Conservation (phyloP, 2,888 invertebrate species). For the Diplazon laetatorius region DNA sequence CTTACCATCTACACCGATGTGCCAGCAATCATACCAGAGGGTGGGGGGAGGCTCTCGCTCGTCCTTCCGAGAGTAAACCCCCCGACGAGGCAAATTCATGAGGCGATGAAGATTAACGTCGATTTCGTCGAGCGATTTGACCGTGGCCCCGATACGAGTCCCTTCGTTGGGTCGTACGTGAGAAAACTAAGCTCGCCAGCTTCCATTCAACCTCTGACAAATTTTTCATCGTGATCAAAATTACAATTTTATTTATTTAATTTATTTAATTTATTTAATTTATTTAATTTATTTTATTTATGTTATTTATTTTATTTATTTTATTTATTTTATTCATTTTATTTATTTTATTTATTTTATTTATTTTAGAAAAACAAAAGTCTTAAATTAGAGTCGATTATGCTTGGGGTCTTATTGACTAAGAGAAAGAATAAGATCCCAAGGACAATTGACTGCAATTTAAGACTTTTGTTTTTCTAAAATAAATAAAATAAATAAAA, state of each 20-base stretch:
- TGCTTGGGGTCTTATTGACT: too few species aligned
- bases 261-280: too few species aligned
- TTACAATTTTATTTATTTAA: background rate
- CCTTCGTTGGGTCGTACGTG: conserved; percentile 46
- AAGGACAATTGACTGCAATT: too few species aligned
- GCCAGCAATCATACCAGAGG: conserved; percentile 42
- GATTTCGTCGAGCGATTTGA: conserved; percentile 47
- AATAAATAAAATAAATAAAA: too few species aligned
- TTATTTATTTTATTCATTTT: too few species aligned
- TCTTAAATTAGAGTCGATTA: too few species aligned
- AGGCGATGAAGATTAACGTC: conserved; percentile 79
- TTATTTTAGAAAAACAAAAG: too few species aligned
- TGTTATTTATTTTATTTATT: too few species aligned
- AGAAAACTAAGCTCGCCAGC: conserved; percentile 63
- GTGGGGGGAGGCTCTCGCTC: conserved; percentile 49
- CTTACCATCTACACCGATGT: conserved; percentile 31
- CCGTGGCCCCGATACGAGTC: conserved; percentile 59
- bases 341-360: too few species aligned
- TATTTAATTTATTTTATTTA: too few species aligned
- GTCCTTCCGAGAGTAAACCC: conserved; percentile 50
- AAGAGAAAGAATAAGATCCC: too few species aligned
- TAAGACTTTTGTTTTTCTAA: too few species aligned
- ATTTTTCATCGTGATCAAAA: conserved; percentile 20
- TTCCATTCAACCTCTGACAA: conserved; percentile 34
- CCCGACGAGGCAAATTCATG: conserved; percentile 76